Conservation (phyloP, 2,888 invertebrate genomes). For the Drosophila longiperda region DNA sequence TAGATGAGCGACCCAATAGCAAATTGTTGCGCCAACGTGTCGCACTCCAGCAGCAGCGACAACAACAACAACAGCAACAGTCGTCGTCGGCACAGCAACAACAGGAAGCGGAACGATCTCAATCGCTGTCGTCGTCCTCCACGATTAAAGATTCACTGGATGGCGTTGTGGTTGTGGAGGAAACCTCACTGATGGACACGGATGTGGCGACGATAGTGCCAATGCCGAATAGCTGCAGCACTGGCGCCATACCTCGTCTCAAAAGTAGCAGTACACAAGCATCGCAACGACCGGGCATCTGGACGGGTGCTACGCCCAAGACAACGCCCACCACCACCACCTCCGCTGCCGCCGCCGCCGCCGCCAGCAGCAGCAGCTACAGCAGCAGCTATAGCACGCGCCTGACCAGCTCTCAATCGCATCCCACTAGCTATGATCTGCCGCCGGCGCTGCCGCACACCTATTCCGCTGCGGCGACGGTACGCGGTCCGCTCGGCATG, state of each 20-base stretch:
- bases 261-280: constrained; percentile 46
- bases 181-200: constrained; percentile 83
- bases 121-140: constrained; percentile 74
- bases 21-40: constrained; percentile 83
- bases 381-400: constrained; percentile 57
- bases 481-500: constrained; percentile 81
- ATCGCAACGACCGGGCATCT: constrained; percentile 57
- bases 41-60: constrained; percentile 80
- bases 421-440: constrained; percentile 74
- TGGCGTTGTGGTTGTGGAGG: constrained; percentile 73
- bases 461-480: constrained; percentile 73
- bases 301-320: constrained; percentile 72
- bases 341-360: constrained; percentile 36
- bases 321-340: constrained; percentile 54
- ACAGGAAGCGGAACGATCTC: constrained; percentile 57
- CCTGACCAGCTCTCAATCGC: constrained; percentile 66
- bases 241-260: constrained; percentile 56
- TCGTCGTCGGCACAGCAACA: constrained; percentile 47
- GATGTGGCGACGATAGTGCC: constrained; percentile 26
- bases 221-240: constrained; percentile 52
- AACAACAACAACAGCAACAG: constrained; percentile 51
- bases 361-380: constrained; percentile 36
- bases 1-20: constrained; percentile 73
- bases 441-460: constrained; percentile 81
- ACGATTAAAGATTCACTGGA: constrained; percentile 73